These are phyloP conservation scores for Rhinoraja longicauda DNA, from an alignment of 2,797 vertebrate genomes.

Conservation along the genomic window DNA sequence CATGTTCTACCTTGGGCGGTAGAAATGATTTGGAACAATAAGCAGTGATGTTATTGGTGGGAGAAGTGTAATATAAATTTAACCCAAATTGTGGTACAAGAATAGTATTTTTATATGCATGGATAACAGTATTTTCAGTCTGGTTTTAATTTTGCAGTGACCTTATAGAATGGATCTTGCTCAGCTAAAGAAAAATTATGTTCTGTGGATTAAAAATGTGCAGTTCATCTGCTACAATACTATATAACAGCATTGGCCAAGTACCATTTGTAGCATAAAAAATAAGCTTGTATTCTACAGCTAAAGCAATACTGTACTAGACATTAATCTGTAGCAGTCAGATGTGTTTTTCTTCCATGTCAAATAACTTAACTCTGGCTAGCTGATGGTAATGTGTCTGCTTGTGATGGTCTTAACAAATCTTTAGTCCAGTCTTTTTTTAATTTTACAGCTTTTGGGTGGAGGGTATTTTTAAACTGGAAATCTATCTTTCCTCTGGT, in stretches of 20 bases:
- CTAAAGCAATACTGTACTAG: conserved; percentile 21
- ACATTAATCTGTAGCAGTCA: conserved; percentile 4
- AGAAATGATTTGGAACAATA: neutral
- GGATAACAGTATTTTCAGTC: conserved; percentile 15
- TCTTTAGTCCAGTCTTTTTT: conserved; percentile 16
- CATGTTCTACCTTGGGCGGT: neutral
- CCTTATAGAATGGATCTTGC: conserved; percentile 19
- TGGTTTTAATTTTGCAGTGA: conserved; percentile 23
- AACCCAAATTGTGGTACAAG: conserved; percentile 30
- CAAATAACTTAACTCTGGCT: neutral
- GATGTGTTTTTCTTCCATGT: neutral
- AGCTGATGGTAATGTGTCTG: neutral
- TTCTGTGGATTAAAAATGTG: conserved; percentile 3
- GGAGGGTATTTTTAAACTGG: conserved; percentile 27
- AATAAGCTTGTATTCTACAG: conserved; percentile 4
- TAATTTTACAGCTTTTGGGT: conserved; percentile 25
- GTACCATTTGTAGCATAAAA: neutral
- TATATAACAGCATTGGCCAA: neutral
- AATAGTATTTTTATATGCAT: conserved; percentile 38
- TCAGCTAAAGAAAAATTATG: neutral
- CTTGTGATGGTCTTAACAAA: conserved; percentile 2
- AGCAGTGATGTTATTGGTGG: neutral
- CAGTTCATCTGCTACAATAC: conserved; percentile 22
- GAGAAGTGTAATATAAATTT: neutral
- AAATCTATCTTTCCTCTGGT: conserved; percentile 7